These are phyloP conservation scores for Selene dorsalis DNA, from an alignment of 2,797 vertebrate species.

Conservation along the genomic window DNA sequence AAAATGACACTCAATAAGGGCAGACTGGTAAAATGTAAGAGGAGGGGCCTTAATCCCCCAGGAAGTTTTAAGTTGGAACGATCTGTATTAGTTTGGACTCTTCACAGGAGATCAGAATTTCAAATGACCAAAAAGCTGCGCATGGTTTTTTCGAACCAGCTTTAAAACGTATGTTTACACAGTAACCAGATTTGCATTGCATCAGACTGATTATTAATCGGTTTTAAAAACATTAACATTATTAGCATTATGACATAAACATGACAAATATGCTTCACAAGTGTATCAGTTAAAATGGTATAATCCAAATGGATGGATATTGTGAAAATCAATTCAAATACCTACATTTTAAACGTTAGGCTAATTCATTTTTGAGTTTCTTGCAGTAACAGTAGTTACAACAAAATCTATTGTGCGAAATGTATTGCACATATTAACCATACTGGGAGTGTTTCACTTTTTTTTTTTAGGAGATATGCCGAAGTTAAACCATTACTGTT, in stretches of 20 bases:
- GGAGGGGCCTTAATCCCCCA: constrained; percentile 57
- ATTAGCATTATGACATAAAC: neutral
- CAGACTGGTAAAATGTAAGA: constrained; percentile 57
- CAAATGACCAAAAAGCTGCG: constrained; percentile 12
- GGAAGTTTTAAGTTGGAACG: constrained; percentile 57
- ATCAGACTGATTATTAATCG: neutral
- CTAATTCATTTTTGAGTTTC: neutral
- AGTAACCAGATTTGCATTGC: neutral
- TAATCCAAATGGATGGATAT: neutral
- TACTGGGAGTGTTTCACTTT: neutral
- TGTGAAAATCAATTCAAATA: neutral
- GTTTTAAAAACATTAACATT: neutral
- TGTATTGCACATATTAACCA: neutral
- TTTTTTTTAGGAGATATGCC: neutral
- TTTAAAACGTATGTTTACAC: neutral
- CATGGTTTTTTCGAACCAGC: neutral
- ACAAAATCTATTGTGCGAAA: neutral
- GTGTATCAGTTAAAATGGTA: neutral
- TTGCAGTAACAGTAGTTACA: neutral
- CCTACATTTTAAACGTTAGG: neutral
- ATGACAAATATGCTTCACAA: neutral
- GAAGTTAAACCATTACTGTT: neutral
- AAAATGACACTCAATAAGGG: constrained; percentile 72
- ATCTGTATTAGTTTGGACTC: constrained; percentile 50
- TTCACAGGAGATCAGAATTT: constrained; percentile 33